Evolutionary conservation across 1,140 invertebrate species (phyloP), one percentile per base, ranked within the genome.

Genomic region (Apis dorsata): DNA sequence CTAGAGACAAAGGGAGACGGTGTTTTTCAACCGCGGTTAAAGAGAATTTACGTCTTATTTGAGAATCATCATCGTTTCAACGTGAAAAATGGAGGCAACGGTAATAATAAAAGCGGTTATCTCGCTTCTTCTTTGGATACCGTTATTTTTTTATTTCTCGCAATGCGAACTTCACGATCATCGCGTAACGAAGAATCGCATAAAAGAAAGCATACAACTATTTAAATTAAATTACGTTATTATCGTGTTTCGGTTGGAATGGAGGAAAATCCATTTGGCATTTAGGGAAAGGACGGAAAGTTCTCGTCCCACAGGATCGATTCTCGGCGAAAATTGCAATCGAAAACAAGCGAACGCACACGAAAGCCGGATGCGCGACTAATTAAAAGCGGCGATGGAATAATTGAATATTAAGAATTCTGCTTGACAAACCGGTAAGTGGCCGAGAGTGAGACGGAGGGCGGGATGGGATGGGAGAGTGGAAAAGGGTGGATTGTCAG

Each of bases 391-490:
- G 86, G 75, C 81, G 34, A 81, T 62, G 85, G 85, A 88, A 92
- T 93, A 93, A 93, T 93, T 93, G 92, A 92, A 92, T 92, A 93
- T 93, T 93, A 93, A 93, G 91, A 91, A 92, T 90, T 90, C 89
- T 88, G 86, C 87, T 79, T 72, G 85, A 85, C 85, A 84, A 86
- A 88, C 84, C 88, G 85, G 77, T 84, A 79, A 90, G 84, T 65
- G 80, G 77, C 49, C 44, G 62, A 44, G 78, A 44, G 78, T 51
- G 81, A n/a, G 62, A 69, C 12, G 57, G 49, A 75, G 66, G 21
- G 24, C 24, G 51, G 3, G 12, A 17, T 2, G n/a, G 71, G 73
- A 15, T 44, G 51, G 60, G 1, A 28, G 17, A 28, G 34, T 34
- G 34, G n/a, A 11, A 44, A 15, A 21, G 75, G 51, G 34, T 9